Base-by-base conservation (phyloP, 2,113 vertebrate species). In the Lophotis ruficrista region DNA sequence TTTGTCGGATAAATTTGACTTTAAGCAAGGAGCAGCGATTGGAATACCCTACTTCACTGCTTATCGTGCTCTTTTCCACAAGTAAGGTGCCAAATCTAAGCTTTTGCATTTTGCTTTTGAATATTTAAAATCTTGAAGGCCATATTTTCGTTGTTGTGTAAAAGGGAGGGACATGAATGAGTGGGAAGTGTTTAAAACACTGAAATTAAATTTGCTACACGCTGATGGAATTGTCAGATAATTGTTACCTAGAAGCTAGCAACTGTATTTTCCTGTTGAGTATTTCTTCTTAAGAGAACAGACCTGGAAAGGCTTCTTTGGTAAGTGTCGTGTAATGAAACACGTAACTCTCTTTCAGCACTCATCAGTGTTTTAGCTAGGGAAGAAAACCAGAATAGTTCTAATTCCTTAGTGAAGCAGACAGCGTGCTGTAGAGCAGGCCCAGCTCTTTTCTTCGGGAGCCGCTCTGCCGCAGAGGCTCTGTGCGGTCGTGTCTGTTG, bases 21-120 rank as follows among this genome's bases (percentile, higher is more conserved):
- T 98, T 27, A 94, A 85, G n/a, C 99, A 99, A 96, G 99, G 99
- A 45, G 99, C 99, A 5, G 99, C 99, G 1, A 90, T 99, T 0
- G 99, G 98, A 12, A 93, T 99, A 60, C 99, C 99, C 0, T 99
- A 99, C 94, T 99, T 99, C 96, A 99, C 99, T 14, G 99, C 99
- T 9, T 99, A 98, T 81, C 97, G 98, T n/a, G 99, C 99, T n/a
- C 98, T 99, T 38, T 57, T 99, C 91, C 98, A 99, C 85, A 99
- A 98, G 99, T 99, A 98, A 98, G 98, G 53, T 45, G 13, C 21
- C 51, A 51, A 13, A 6, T 13, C 37, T 31, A 4, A 17, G 27
- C 12, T 24, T 57, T 24, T 69, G 31, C 12, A 3, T 56, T 82
- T 60, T 20, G 14, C 17, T 35, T 69, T 45, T 51, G 30, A 45